phyloP scores from a whole-genome alignment of 2,797 vertebrate genomes.

The Amphiprion clarkii region DNA sequence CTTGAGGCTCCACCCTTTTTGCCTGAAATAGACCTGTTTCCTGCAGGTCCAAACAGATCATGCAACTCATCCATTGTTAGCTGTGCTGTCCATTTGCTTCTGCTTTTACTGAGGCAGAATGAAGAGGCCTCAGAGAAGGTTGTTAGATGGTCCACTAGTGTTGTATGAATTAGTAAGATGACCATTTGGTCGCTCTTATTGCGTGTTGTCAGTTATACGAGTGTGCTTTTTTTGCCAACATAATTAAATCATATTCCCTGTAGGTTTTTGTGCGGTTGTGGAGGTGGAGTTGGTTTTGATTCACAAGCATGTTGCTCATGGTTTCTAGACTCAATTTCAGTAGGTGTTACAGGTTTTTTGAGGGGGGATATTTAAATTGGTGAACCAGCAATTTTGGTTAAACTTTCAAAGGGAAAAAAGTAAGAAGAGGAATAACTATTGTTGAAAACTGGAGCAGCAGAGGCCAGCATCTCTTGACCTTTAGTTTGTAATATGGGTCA shows the following conservation, averaged over 20 bases:
- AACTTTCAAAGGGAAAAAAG: not conserved
- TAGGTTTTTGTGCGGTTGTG: conserved; percentile 9
- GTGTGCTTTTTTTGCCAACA: conserved; percentile 12
- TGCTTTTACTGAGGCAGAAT: not conserved
- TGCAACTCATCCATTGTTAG: conserved; percentile 32
- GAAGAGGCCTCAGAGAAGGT: not conserved
- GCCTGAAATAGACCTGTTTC: conserved; percentile 49
- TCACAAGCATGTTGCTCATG: conserved; percentile 11
- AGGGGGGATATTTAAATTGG: too few species aligned
- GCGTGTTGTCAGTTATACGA: conserved; percentile 9
- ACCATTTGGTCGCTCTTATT: too few species aligned
- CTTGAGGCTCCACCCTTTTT: conserved; percentile 37
- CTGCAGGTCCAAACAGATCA: conserved; percentile 54
- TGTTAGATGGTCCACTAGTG: not conserved
- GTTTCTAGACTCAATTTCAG: conserved; percentile 27
- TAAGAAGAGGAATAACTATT: not conserved
- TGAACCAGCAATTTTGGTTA: too few species aligned
- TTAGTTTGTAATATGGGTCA: too few species aligned
- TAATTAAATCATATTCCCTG: conserved; percentile 19
- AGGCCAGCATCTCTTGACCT: too few species aligned
- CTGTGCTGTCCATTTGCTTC: not conserved
- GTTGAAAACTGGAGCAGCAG: not conserved
- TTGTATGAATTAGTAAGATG: not conserved
- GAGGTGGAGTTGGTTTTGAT: conserved; percentile 33
- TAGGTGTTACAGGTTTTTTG: not conserved